Evolutionary conservation across 2,797 vertebrate species (phyloP).

Genomic region (Poliocrania exsul): DNA sequence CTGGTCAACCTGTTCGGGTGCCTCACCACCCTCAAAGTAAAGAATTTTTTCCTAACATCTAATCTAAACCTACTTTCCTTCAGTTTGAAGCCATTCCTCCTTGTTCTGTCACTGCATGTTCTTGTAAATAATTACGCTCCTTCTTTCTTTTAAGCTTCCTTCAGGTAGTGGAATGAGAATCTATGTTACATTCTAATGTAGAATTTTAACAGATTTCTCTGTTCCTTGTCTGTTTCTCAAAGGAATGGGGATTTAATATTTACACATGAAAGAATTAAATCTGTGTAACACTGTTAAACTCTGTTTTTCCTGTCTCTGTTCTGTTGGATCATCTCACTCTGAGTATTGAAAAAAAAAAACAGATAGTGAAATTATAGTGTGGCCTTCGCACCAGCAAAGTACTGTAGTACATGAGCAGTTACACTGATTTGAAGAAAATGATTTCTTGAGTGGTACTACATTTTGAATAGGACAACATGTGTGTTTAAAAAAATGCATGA

Average conservation of each 20-base stretch:
- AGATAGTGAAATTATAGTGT: background rate
- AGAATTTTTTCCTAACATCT: background rate
- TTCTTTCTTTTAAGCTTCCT: background rate
- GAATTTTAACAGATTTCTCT: background rate
- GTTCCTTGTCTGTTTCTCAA: background rate
- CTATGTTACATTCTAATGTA: background rate
- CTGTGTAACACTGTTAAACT: background rate
- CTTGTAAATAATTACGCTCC: background rate
- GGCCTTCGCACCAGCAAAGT: background rate
- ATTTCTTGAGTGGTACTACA: background rate
- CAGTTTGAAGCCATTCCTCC: background rate
- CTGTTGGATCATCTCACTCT: background rate
- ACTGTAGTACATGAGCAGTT: background rate
- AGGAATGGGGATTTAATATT: background rate
- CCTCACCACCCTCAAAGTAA: background rate
- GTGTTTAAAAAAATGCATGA: background rate
- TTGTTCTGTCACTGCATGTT: background rate
- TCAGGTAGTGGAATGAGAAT: background rate
- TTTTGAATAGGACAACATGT: background rate
- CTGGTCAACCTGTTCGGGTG: background rate
- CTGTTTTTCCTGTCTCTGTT: background rate
- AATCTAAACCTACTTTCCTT: background rate
- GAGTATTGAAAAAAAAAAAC: rapidly evolving
- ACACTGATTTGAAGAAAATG: background rate
- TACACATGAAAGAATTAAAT: background rate